Evolutionary conservation across 2,113 vertebrate genomes (phyloP), one percentile per base, ranked within the genome.

Genomic region (Barbus barbus): DNA sequence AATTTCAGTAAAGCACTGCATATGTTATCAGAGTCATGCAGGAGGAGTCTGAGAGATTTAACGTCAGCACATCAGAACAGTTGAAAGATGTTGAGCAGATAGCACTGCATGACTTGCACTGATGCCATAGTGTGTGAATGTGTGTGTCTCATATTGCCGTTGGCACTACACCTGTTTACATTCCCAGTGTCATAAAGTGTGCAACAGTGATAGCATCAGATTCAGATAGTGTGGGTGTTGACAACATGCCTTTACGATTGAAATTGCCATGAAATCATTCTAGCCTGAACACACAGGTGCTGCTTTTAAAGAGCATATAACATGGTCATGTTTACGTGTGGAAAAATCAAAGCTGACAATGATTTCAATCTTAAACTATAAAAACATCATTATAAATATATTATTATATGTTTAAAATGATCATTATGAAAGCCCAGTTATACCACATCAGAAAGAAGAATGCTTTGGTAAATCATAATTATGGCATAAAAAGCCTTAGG

Each of bases 171-270:
- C 44, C 26, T 77, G 79, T 82, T 86, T 83, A 63, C 28, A 75
- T 69, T 75, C 79, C 36, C 38, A 46, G 46, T 9, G 33, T 67
- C 72, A 85, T 33, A 18, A 63, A 77, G 26, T 20, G 48, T 67
- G 73, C 26, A 72, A 24, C 2, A 20, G 58, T 22, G 84, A 86
- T 77, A 83, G 6, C 48, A 86, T 86, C 80, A 78, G 22, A 86
- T 71, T 69, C 33, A 78, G 61, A 82, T 73, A 81, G 65, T 18
- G 36, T 22, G 11, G 38, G 26, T 61, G 44, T 61, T 67, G 22
- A 74, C 69, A 36, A 44, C 14, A 76, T 56, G 60, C 24, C 60
- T 53, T 22, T 13, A 18, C 38, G 2, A 26, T 46, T 53, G n/a
- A 56, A 73, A 36, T 48, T 51, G 69, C 53, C 51, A 41, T 73